A percentile compares a stretch with the other conserved stretches of the same genome.
phyloP scores from a whole-genome alignment of 2,113 vertebrate genomes.

The Engraulis encrasicolus region DNA sequence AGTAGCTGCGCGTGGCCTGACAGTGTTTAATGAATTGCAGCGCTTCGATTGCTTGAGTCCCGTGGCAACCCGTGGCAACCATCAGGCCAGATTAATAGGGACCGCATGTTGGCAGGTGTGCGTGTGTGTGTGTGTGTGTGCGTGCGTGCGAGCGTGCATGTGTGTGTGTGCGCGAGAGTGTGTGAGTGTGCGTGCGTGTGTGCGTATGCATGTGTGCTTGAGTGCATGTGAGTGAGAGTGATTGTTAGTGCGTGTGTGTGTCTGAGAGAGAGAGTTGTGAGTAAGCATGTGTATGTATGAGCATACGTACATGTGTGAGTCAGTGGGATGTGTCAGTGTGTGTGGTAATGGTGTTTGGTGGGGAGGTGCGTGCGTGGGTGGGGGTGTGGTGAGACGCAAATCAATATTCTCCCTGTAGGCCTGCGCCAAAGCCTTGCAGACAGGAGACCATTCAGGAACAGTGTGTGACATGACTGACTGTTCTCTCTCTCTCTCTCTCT shows the following conservation, averaged over 20 bases:
- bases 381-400: conserved; percentile 41
- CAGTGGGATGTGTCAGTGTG: background rate
- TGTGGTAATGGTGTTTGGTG: too few species aligned
- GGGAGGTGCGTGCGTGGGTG: too few species aligned
- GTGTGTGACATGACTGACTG: background rate
- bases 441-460: conserved; percentile 57
- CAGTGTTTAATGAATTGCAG: conserved; percentile 65
- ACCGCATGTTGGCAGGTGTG: conserved; percentile 57
- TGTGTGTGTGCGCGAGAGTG: conserved; percentile 6
- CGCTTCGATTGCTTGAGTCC: conserved; percentile 61
- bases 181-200: too few species aligned
- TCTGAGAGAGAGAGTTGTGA: too few species aligned
- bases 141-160: background rate
- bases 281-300: background rate
- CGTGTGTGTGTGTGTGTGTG: conserved; percentile 6
- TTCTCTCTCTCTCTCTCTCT: conserved; percentile 12
- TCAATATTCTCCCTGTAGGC: conserved; percentile 54
- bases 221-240: background rate
- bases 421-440: conserved; percentile 51
- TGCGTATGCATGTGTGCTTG: background rate
- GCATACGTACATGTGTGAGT: background rate
- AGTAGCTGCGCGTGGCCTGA: conserved; percentile 25
- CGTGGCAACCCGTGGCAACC: conserved; percentile 76
- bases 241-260: conserved; percentile 35
- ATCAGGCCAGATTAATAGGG: conserved; percentile 68